Evolutionary conservation across 1,140 invertebrate species (phyloP), one percentile per base, ranked within the genome.

Genomic region (Brachionus calyciflorus): DNA sequence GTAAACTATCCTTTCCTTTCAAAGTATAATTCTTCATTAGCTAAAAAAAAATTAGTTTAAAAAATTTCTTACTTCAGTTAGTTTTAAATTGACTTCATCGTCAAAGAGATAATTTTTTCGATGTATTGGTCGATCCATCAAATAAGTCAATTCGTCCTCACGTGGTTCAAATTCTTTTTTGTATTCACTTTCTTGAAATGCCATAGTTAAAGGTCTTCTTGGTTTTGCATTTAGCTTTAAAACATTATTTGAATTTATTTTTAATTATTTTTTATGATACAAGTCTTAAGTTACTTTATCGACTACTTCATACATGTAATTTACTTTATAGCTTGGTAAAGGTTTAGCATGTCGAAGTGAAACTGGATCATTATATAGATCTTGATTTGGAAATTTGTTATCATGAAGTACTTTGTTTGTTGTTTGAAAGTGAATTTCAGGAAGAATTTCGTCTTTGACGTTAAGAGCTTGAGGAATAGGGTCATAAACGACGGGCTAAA

Each of bases 161-260:
- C 63, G 63, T 28, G 79, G 80, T 21, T 79, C 63, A 65, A 80
- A 85, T 75, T 82, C 73, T 17, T 81, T 83, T 30, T 83, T 81
- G 69, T 82, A 83, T 68, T 85, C 84, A 68, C 80, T 82, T 46
- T 78, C 78, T 79, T 85, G 84, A 60, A 85, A 82, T n/a, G 83
- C 82, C 82, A 84, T 84, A 7, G 83, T 84, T 12, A 85, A 79
- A 19, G 84, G 84, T 46, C 81, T 79, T 60, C 83, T 79, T 83
- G 83, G 76, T 82, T 81, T 53, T 78, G 77, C 44, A 51, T 73
- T 73, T 19, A 73, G 26, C 46, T 73, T 48, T 44, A 9, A 37
- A 14, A 14, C 19, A 2, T 33, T 33, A 68, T n/a, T 19, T 3
- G 6, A 44, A 0, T 40, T 40, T 68, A 14, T 24, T 4, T 1